A percentile compares a stretch with the other conserved stretches of the same genome.
Evolutionary conservation across 2,797 vertebrate genomes (phyloP).

Genomic region (Chelonia mydas): DNA sequence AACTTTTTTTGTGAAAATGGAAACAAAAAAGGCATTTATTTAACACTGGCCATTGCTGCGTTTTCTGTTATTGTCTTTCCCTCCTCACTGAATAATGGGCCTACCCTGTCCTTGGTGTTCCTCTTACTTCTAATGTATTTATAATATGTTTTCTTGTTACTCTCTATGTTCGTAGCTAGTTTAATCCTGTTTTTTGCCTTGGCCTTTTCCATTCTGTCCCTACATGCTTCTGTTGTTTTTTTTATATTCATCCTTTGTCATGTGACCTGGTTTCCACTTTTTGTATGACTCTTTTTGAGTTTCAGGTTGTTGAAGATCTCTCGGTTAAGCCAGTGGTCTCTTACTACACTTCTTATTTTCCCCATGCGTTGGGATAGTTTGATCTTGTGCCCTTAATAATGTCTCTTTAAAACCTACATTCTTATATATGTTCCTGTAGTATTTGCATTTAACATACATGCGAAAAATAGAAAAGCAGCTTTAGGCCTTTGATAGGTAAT

Average conservation of each 20-base stretch:
- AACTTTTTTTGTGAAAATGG: neutral
- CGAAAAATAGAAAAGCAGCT: neutral
- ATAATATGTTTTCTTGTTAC: neutral
- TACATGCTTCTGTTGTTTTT: neutral
- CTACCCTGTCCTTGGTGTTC: neutral
- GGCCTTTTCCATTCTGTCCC: neutral
- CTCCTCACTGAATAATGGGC: neutral
- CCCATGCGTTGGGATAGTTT: neutral
- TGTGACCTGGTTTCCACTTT: neutral
- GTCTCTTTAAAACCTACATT: neutral
- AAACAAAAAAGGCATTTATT: neutral
- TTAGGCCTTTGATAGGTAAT: neutral
- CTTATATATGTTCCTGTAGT: neutral
- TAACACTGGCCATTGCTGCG: neutral
- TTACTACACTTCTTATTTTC: neutral
- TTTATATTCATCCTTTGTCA: neutral
- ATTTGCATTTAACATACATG: neutral
- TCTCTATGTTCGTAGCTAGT: neutral
- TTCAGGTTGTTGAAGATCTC: neutral
- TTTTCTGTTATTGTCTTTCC: neutral
- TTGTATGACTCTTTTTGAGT: neutral
- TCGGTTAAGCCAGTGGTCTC: neutral
- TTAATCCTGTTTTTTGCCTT: neutral
- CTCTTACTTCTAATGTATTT: neutral
- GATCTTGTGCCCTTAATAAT: neutral